Base-by-base conservation (phyloP, 2,113 vertebrate species). In the Ctenomys sociabilis region DNA sequence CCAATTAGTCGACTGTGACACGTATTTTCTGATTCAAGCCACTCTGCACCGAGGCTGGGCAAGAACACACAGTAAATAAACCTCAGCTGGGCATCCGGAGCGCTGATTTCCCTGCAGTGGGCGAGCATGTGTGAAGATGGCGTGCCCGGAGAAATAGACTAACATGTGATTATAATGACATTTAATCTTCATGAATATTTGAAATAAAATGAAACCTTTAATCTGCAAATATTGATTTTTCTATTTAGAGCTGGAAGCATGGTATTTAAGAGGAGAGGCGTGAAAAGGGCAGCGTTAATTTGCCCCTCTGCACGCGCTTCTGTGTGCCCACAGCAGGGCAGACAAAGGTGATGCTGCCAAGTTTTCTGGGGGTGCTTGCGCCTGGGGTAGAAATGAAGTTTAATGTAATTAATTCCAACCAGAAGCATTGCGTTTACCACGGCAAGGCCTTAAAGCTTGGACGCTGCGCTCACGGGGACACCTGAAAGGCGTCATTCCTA, bases 121-220 rank as follows among this genome's bases (percentile, higher is more conserved):
- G 11, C 0, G 80, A 54, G 28, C 22, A 32, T 49, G 77, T 30
- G 83, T 92, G 94, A 73, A 93, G 32, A 30, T 0, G 37, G 57
- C 7, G 8, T 5, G 54, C 94, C 86, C 68, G n/a, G 94, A 96
- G 91, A 87, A 54, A 96, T 22, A 91, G 66, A 70, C 61, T 14
- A 81, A 85, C 57, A 3, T 80, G 91, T 61, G 96, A 96, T 93
- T 85, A 96, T 95, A 94, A 84, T 68, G 96, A 86, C 94, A 96
- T 96, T 96, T 95, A 85, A 95, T 97, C 96, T 96, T 91, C 96
- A 97, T 93, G 95, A 97, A 90, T 94, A 94, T 95, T 66, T 95
- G 95, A 92, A 89, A 81, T 89, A 87, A 93, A 96, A 93, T 87
- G 93, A 96, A 94, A 94, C 83, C 93, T 93, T 95, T 97, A 96